A percentile compares a stretch with the other conserved stretches of the same genome.
These are phyloP conservation scores for Tuberolachnus salignus DNA, from an alignment of 2,888 invertebrate species.

Conservation along the genomic window DNA sequence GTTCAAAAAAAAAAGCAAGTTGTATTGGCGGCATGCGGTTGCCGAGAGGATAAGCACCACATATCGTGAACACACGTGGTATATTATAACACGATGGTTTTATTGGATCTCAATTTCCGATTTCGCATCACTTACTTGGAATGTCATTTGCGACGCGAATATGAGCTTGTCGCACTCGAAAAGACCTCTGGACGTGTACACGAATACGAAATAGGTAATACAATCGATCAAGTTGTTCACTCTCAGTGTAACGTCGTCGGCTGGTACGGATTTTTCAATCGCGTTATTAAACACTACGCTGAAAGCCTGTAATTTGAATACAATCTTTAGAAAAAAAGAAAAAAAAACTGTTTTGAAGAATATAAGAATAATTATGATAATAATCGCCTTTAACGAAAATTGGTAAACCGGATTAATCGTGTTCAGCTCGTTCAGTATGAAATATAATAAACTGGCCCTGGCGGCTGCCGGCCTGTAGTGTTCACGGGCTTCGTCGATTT, in stretches of 20 bases:
- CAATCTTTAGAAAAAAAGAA: no score
- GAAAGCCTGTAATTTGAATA: constrained; percentile 81
- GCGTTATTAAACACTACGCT: constrained; percentile 98
- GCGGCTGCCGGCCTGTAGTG: constrained; percentile 87
- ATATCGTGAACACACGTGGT: no score
- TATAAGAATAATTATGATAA: no score
- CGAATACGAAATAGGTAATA: constrained; percentile 92
- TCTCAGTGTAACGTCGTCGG: constrained; percentile 77
- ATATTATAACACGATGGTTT: no score
- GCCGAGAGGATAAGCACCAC: no score
- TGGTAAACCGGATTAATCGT: constrained; percentile 97
- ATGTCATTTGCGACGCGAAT: constrained; percentile 95
- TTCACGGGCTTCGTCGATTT: constrained; percentile 93
- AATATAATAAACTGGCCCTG: constrained; percentile 90
- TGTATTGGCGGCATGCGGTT: no score
- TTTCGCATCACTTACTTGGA: constrained; percentile 79
- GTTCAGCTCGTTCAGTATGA: constrained; percentile 92
- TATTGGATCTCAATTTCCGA: no score
- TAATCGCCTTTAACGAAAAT: constrained; percentile 85
- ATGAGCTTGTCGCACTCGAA: constrained; percentile 97
- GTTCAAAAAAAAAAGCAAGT: no score
- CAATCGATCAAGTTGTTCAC: constrained; percentile 91
- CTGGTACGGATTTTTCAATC: constrained; percentile 84
- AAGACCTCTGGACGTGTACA: constrained; percentile 90
- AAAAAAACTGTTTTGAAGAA: no score